Evolutionary conservation across 2,797 vertebrate species (phyloP), one percentile per base, ranked within the genome.

Genomic region (Brachymystax lenok): DNA sequence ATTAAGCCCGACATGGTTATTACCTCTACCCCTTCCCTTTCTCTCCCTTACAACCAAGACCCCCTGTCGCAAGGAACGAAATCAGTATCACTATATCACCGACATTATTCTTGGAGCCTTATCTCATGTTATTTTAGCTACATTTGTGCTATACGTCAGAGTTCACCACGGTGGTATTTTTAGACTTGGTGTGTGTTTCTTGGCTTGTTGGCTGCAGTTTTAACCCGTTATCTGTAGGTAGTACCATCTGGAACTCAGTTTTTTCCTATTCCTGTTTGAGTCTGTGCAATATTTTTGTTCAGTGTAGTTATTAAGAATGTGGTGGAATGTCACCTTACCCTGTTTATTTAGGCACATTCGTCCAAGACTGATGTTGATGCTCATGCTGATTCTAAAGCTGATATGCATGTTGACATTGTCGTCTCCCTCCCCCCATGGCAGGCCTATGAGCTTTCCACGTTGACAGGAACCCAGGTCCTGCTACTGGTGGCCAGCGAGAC

Each of bases 401-500:
- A 67, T 19, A 33, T 67, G 27, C 28, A 67, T 72, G 70, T 51
- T 51, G 28, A 66, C 51, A 51, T 21, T 50, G 33, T 71, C 8
- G 19, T n/a, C n/a, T 70, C 17, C 71, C 67, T 33, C 73, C 83
- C 28, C 83, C 82, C 77, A 75, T 74, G 16, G 21, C 88, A 99
- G 98, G 98, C 98, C 16, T 99, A 99, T 4, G 98, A 99, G 83
- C 96, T 99, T 78, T 99, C 98, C 88, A 99, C 98, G 0, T 92
- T 99, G 92, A 99, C 98, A 0, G 98, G 98, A 77, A 99, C 98
- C 51, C 98, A 99, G 90, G 98, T 99, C 28, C 92, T 99, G 84
- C 93, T 99, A 83, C 92, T 99, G 68, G 98, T 99, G 90, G 98
- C 98, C 87, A 99, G 98, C 0, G 98, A 99, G 91, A 99, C 98